Evolutionary conservation across 2,888 invertebrate species (phyloP), one percentile per base, ranked within the genome.

Genomic region (Hermaeophaga mercurialis): DNA sequence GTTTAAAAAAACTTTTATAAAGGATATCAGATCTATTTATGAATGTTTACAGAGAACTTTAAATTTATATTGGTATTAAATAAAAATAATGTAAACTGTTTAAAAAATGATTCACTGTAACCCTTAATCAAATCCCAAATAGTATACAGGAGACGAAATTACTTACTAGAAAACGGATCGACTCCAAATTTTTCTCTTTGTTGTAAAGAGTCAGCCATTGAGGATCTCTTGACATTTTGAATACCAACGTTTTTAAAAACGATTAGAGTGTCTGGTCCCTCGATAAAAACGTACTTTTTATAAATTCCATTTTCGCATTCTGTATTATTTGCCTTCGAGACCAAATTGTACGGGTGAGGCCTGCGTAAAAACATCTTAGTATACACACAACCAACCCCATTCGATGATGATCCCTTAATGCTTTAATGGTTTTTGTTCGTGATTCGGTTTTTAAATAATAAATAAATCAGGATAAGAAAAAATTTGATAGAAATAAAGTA

Each of bases 221-320:
- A 94, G 71, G 88, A 90, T 70, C 90, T 89, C 80, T 94, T 95
- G 41, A 94, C 93, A 80, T 95, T 95, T 75, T 95, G 95, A 65
- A 96, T 94, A 58, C 95, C 94, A 66, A 95, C 83, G 79, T 93
- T 92, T 66, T 89, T 88, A 78, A 95, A 94, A 62, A 45, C 44
- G 11, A 61, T 24, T 1, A 49, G 26, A 18, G 39, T 36, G 5
- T 43, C 14, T 8, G 44, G 39, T 33, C 45, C 52, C 14, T 49
- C 45, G 1, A 54, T 54, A 11, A 26, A 24, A 14, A 61, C 48
- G 12, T 38, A 31, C 7, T 17, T 24, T 22, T 38, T 38, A 38
- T 18, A 12, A 36, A 61, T 50, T 6, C 61, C 61, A 11, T 56
- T 48, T 34, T 34, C 47, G 28, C 56, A 61, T 8, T 56, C 54